Evolutionary conservation across 2,888 invertebrate species (phyloP), one percentile per base, ranked within the genome.

Genomic region (Aphrophora alni): DNA sequence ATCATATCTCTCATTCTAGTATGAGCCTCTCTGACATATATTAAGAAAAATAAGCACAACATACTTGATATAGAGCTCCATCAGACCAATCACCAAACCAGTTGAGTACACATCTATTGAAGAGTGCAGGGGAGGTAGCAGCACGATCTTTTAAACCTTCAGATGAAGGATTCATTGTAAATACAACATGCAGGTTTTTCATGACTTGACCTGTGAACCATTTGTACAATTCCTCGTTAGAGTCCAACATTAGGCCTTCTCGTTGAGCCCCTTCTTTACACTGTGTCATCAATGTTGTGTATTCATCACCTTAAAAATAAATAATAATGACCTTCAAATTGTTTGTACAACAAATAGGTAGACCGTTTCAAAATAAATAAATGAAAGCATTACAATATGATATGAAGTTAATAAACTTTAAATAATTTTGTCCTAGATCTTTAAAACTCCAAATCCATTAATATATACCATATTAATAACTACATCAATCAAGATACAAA

Each of bases 151-250:
- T 98, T 70, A 99, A 91, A 0, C 99, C 99, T 87, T 99, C 98
- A 0, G 98, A 97, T 0, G 98, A 98, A 10, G 99, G 99, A 90
- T 99, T 99, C 99, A 99, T 99, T 0, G 99, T 99, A 90, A 99
- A 99, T 71, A 99, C 99, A 12, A 99, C 99, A 89, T 99, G 99
- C 75, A 99, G 91, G 89, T 99, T 99, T 83, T 96, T 94, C 97
- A 99, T 99, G 51, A 99, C 98, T 92, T 98, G 96, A 28, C 97
- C 97, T 0, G 99, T 99, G 89, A 99, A 99, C 99, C 99, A 99
- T 90, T 99, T 99, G 89, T 99, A 99, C 12, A 99, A 90, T 88
- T 99, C 99, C 88, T 99, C 99, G 85, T 95, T 96, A 0, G 98
- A 97, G 89, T 99, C 99, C 73, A 99, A 90, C 98, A 99, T 99